Evolutionary conservation across 2,888 invertebrate genomes (phyloP).

Genomic region (Drosophila stalkeri): DNA sequence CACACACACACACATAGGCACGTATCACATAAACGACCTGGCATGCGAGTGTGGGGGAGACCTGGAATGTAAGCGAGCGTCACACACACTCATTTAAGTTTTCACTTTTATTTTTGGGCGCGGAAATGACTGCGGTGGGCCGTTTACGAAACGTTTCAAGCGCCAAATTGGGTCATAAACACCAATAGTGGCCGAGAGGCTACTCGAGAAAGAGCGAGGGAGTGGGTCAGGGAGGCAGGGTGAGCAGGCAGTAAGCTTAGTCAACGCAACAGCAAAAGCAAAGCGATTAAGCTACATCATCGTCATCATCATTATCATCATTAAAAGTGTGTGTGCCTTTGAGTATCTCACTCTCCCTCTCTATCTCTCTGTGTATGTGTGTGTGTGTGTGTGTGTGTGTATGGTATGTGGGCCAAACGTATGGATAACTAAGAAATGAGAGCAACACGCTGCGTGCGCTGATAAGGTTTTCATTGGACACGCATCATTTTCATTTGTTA

Average conservation of each 20-base stretch:
- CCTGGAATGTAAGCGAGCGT: constrained; percentile 29
- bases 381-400: constrained; percentile 13
- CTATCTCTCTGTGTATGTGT: constrained; percentile 8
- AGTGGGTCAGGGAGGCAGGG: constrained; percentile 7
- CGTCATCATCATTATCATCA: constrained; percentile 37
- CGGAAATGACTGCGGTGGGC: constrained; percentile 67
- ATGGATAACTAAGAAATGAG: constrained; percentile 52
- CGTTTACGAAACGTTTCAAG: constrained; percentile 52
- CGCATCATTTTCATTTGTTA: constrained; percentile 61
- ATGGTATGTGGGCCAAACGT: constrained; percentile 48
- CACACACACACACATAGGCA: constrained; percentile 1
- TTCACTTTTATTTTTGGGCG: constrained; percentile 77
- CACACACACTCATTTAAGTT: constrained; percentile 49
- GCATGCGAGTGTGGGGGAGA: constrained; percentile 6
- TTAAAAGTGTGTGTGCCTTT: constrained; percentile 1
- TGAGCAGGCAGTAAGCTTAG: constrained; percentile 43
- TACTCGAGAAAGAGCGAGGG: not conserved
- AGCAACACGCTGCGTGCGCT: constrained; percentile 42
- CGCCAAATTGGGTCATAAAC: constrained; percentile 74
- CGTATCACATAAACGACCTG: not conserved
- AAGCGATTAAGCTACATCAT: constrained; percentile 56
- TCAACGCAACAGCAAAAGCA: constrained; percentile 35
- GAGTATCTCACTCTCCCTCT: not conserved
- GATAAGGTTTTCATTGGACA: constrained; percentile 66
- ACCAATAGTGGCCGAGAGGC: constrained; percentile 62